Evolutionary conservation across 1,140 invertebrate species (phyloP).

Genomic region (Mactra quadrangularis): DNA sequence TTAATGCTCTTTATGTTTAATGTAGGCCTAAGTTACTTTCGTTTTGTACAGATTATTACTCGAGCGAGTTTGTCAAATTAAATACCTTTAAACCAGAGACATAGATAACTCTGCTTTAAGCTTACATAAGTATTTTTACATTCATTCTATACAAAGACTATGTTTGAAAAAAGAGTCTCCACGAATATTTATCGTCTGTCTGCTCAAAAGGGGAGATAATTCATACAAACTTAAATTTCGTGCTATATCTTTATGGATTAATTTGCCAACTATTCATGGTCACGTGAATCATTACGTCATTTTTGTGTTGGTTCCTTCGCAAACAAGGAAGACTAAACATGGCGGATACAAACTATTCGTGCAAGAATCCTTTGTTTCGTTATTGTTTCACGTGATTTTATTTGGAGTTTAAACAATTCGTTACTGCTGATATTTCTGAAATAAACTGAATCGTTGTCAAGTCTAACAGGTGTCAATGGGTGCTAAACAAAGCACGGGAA

Average conservation of each 20-base stretch:
- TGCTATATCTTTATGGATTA: slow-evolving; percentile 20
- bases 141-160: no score
- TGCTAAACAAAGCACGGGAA: slow-evolving; percentile 76
- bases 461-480: slow-evolving; percentile 69
- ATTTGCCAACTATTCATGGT: slow-evolving; percentile 8
- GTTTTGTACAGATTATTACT: no score
- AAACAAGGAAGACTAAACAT: slow-evolving; percentile 81
- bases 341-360: slow-evolving; percentile 72
- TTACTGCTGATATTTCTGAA: background rate
- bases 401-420: background rate
- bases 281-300: slow-evolving; percentile 73
- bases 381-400: background rate
- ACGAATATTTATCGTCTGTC: no score
- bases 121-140: no score
- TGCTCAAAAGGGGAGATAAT: no score
- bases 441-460: slow-evolving; percentile 37
- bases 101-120: no score
- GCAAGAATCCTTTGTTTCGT: slow-evolving; percentile 50
- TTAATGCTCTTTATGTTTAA: no score
- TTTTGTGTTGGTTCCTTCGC: slow-evolving; percentile 81
- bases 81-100: no score
- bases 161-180: no score
- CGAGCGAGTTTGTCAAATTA: no score
- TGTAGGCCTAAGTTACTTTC: no score
- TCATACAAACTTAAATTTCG: no score